Percentiles rank a stretch among this genome's conserved stretches.
Evolutionary conservation across 2,888 invertebrate species (phyloP).

Genomic region (Agrypnus murinus): DNA sequence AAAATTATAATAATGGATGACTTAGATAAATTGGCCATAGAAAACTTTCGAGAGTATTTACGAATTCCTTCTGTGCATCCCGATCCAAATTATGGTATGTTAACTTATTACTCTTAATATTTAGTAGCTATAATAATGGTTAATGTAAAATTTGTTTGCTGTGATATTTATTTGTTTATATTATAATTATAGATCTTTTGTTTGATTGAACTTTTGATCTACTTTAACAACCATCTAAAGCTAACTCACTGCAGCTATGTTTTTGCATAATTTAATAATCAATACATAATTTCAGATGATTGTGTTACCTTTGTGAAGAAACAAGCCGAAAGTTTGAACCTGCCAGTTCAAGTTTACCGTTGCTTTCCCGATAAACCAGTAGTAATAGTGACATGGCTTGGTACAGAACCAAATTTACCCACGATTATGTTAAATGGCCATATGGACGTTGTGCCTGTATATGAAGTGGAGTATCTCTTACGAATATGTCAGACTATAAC

Average conservation of each 20-base stretch:
- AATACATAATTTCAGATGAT: constrained; percentile 73
- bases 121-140: no score
- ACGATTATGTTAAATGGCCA: constrained; percentile 90
- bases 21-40: constrained; percentile 74
- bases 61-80: constrained; percentile 92
- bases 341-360: constrained; percentile 76
- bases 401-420: constrained; percentile 79
- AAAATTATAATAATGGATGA: no score
- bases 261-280: no score
- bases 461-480: no score
- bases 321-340: constrained; percentile 79
- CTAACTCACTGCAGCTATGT: no score
- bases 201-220: no score
- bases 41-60: constrained; percentile 89
- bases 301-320: constrained; percentile 81
- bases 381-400: constrained; percentile 86
- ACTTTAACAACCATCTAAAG: no score
- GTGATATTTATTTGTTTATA: no score
- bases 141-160: no score
- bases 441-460: constrained; percentile 96
- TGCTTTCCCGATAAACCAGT: constrained; percentile 80
- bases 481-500: no score
- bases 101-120: no score
- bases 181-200: no score
- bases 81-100: constrained; percentile 86